Conservation (phyloP, 2,113 vertebrate genomes). For the Boulengeromyrus knoepffleri region DNA sequence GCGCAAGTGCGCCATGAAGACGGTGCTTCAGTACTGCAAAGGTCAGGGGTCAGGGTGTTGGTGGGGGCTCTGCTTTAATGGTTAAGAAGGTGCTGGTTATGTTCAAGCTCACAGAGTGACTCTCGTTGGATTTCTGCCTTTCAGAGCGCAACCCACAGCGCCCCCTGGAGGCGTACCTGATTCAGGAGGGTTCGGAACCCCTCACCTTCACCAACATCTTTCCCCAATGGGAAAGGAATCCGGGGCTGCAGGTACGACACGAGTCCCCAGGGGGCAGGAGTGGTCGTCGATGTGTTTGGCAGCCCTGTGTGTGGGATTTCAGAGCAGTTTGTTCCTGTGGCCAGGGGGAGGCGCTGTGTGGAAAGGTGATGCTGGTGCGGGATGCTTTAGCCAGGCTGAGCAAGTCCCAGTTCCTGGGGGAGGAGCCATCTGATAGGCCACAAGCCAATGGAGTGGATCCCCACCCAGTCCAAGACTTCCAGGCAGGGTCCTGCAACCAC, state of each 20-base stretch:
- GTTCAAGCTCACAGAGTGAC: background rate
- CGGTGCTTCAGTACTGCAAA: constrained; percentile 62
- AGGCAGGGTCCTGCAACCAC: constrained; percentile 41
- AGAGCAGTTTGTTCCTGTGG: background rate
- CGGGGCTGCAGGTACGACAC: constrained; percentile 39
- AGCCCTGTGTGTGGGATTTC: background rate
- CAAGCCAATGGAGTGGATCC: constrained; percentile 60
- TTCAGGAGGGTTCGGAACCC: constrained; percentile 58
- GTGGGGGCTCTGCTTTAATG: background rate
- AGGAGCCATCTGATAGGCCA: constrained; percentile 54
- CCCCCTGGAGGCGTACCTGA: constrained; percentile 60
- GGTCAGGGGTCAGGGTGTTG: constrained; percentile 37
- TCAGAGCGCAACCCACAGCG: constrained; percentile 61
- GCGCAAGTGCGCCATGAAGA: constrained; percentile 64
- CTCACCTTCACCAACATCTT: constrained; percentile 72
- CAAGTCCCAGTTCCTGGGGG: constrained; percentile 50
- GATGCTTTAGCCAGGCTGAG: constrained; percentile 60
- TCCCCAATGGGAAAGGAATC: constrained; percentile 58
- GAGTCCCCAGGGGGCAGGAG: background rate
- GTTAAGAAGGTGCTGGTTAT: background rate
- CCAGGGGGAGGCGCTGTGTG: constrained; percentile 35
- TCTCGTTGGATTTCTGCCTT: background rate
- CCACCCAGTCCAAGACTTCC: constrained; percentile 60
- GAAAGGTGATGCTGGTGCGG: constrained; percentile 64
- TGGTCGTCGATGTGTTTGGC: background rate